Percentiles rank a stretch among this genome's conserved stretches.
These are phyloP conservation scores for Hydropsyche betteni DNA, from an alignment of 2,888 invertebrate genomes.

Conservation along the genomic window DNA sequence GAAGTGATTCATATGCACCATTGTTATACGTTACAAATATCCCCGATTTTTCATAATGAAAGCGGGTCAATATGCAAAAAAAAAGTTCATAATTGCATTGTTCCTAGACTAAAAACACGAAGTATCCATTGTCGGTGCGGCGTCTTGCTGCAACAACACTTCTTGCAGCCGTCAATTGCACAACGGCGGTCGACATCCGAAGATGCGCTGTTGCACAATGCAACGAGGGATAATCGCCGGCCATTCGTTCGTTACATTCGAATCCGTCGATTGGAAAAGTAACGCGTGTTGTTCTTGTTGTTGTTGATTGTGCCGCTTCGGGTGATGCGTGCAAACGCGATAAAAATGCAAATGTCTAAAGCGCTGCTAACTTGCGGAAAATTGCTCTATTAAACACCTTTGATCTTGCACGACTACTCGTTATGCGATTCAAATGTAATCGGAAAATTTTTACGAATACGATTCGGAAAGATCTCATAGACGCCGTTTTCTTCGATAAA, in stretches of 20 bases:
- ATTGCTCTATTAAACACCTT: constrained; percentile 27
- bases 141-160: constrained; percentile 4
- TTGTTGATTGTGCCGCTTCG: constrained; percentile 13
- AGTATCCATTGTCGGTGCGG: constrained; percentile 1
- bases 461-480: not conserved
- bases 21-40: no score
- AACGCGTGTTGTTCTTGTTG: constrained; percentile 13
- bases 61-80: constrained; percentile 17
- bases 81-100: constrained; percentile 21
- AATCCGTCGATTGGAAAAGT: constrained; percentile 1
- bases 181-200: constrained; percentile 14
- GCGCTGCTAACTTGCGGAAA: constrained; percentile 25
- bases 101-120: constrained; percentile 4
- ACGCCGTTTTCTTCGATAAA: constrained; percentile 2
- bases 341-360: constrained; percentile 27
- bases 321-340: constrained; percentile 6
- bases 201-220: constrained; percentile 1
- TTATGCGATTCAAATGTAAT: not conserved
- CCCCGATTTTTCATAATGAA: constrained; percentile 9
- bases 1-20: no score
- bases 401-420: not conserved
- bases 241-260: not conserved
- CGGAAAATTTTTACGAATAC: not conserved
- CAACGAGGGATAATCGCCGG: constrained; percentile 5
- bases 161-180: not conserved